A percentile compares a stretch with the other conserved stretches of the same genome.
These are phyloP conservation scores for Galerucella pusilla DNA, from an alignment of 2,888 invertebrate species.

Conservation along the genomic window DNA sequence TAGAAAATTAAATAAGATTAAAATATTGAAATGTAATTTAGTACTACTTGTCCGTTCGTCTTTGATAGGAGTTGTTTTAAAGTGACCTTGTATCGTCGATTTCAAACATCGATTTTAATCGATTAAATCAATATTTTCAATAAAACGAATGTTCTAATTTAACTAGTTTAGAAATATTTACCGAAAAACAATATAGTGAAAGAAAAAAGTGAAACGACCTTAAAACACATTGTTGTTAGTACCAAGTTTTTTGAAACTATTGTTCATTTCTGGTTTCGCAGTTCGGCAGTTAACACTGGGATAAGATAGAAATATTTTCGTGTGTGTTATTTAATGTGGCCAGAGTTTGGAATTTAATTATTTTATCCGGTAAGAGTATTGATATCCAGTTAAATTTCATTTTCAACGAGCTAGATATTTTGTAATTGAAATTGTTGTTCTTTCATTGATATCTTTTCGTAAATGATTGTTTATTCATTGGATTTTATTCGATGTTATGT, in stretches of 20 bases:
- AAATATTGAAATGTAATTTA: background rate
- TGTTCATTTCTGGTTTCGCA: conserved; percentile 17
- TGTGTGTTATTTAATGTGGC: background rate
- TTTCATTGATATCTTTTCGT: background rate
- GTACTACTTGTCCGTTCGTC: background rate
- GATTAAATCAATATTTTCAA: background rate
- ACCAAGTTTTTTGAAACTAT: conserved; percentile 28
- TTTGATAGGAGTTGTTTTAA: background rate
- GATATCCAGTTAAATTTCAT: background rate
- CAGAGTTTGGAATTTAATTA: background rate
- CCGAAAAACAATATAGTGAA: background rate
- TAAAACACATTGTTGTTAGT: conserved; percentile 12
- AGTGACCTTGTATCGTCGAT: background rate
- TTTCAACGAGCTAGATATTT: background rate
- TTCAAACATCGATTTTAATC: background rate
- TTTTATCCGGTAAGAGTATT: background rate
- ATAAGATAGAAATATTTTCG: background rate
- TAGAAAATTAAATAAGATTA: background rate
- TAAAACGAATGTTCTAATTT: background rate
- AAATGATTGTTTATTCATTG: background rate
- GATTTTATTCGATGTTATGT: too few relatives aligned
- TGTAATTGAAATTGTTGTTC: background rate
- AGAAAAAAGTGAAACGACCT: conserved; percentile 32
- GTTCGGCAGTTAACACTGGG: conserved; percentile 6
- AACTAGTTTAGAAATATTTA: background rate